A percentile compares a stretch with the other conserved stretches of the same genome.
These are phyloP conservation scores for Catharus fuscescens DNA, from an alignment of 2,113 vertebrate species.

Conservation along the genomic window DNA sequence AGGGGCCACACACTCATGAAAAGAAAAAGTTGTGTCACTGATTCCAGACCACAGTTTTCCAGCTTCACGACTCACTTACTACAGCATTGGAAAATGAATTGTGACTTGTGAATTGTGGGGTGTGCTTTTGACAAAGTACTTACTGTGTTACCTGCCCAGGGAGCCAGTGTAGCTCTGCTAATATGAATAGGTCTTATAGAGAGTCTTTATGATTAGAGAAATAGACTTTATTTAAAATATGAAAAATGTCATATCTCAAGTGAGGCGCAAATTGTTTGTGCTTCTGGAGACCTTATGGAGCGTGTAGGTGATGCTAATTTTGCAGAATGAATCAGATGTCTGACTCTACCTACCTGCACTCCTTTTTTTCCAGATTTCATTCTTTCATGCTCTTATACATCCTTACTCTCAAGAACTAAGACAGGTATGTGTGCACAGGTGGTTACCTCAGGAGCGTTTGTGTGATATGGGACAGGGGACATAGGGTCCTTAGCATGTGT, in stretches of 20 bases:
- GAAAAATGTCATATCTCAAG: neutral
- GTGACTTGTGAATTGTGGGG: neutral
- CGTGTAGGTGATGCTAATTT: neutral
- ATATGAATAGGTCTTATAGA: neutral
- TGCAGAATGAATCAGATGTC: neutral
- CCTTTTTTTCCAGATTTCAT: neutral
- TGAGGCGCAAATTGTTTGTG: neutral
- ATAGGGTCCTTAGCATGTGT: neutral
- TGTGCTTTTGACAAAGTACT: neutral
- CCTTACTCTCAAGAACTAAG: neutral
- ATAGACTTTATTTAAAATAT: neutral
- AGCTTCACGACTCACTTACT: neutral
- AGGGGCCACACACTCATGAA: rapidly evolving
- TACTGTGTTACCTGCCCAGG: neutral
- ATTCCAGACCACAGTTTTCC: neutral
- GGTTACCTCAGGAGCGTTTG: neutral
- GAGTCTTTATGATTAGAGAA: neutral
- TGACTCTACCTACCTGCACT: neutral
- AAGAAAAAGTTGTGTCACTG: neutral
- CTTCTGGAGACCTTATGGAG: neutral
- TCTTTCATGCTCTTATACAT: rapidly evolving
- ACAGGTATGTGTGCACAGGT: neutral
- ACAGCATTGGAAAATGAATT: neutral
- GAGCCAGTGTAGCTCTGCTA: neutral
- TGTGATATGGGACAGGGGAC: neutral